Evolutionary conservation across 2,888 invertebrate species (phyloP).

Genomic region (Himalopsyche kuldschensis): DNA sequence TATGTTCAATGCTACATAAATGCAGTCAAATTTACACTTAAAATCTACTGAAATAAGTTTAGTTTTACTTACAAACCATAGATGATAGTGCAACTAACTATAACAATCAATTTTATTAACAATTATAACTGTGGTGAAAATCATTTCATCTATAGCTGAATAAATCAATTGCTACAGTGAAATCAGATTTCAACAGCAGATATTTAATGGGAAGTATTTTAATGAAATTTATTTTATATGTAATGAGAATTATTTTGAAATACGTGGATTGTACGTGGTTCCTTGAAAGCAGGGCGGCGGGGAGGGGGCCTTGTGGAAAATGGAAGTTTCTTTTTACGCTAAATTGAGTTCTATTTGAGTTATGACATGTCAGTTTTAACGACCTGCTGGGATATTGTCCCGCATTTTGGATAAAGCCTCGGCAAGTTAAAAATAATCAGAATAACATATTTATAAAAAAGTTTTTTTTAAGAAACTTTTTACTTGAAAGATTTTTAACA

Average conservation of each 20-base stretch:
- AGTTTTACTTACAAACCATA: too few species aligned
- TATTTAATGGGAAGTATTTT: too few species aligned
- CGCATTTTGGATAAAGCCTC: slow-evolving; percentile 7
- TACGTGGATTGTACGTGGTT: background rate
- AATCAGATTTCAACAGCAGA: too few species aligned
- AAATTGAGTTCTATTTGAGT: slow-evolving; percentile 63
- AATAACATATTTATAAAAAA: background rate
- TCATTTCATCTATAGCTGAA: slow-evolving; percentile 5
- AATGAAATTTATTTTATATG: too few species aligned
- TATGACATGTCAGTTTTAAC: slow-evolving; percentile 61
- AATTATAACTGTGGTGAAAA: too few species aligned
- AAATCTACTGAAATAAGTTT: too few species aligned
- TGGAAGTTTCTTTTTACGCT: slow-evolving; percentile 61
- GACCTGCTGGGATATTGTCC: slow-evolving; percentile 48
- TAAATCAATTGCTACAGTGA: slow-evolving; percentile 24
- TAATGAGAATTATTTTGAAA: background rate
- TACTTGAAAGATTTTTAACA: background rate
- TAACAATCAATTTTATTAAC: too few species aligned
- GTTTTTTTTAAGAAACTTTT: background rate
- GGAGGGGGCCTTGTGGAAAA: slow-evolving; percentile 44
- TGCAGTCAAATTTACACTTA: too few species aligned
- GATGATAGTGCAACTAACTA: too few species aligned
- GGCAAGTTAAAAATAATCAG: slow-evolving; percentile 13
- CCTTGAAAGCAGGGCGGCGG: background rate
- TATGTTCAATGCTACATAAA: too few species aligned